A percentile compares a stretch with the other conserved stretches of the same genome.
Conservation (phyloP, 2,113 vertebrate genomes). For the Siniperca knerii region DNA sequence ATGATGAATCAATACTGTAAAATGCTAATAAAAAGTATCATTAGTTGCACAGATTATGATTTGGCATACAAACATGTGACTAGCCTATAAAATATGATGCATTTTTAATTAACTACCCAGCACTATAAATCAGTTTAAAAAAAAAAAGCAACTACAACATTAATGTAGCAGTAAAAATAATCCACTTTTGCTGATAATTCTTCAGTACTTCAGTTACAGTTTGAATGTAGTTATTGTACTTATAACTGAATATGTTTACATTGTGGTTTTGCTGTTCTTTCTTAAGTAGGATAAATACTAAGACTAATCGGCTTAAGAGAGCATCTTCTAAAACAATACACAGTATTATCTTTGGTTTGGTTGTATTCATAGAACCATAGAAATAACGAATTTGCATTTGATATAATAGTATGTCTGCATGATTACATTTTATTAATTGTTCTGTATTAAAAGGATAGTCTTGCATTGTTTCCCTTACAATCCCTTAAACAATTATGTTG, state of each 20-base stretch:
- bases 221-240: not conserved
- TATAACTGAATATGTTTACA: not conserved
- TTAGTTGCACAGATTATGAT: not conserved
- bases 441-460: not conserved
- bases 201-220: too few species aligned
- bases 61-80: not conserved
- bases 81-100: not conserved
- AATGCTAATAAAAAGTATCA: not conserved
- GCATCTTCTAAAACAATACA: not conserved
- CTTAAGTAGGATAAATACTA: not conserved
- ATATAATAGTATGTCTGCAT: not conserved
- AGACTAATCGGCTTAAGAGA: slow-evolving; percentile 26
- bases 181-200: not conserved
- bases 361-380: not conserved
- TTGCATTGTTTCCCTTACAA: slow-evolving; percentile 20
- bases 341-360: not conserved
- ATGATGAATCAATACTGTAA: not conserved
- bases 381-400: not conserved
- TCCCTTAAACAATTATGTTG: slow-evolving; percentile 1
- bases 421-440: not conserved
- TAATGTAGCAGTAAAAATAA: not conserved
- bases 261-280: not conserved
- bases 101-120: not conserved
- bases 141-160: too few species aligned
- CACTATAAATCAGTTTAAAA: not conserved